Evolutionary conservation across 2,113 vertebrate species (phyloP).

Genomic region (Maccullochella peelii): DNA sequence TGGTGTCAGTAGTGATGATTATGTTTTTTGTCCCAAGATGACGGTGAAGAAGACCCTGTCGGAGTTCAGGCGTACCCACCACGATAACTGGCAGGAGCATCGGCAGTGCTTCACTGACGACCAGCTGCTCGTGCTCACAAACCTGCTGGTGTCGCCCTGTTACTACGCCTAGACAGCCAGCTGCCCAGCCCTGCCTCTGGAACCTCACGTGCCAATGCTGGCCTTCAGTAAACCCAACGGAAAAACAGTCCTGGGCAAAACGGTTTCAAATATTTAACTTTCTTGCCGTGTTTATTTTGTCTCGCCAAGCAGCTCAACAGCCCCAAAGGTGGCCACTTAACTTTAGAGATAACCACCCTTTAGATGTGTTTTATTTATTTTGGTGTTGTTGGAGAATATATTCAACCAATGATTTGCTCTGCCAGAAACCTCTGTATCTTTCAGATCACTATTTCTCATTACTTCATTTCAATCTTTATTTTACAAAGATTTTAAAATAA

Average conservation of each 20-base stretch:
- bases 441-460: background rate
- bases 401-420: background rate
- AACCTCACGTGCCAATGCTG: constrained; percentile 40
- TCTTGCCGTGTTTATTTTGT: constrained; percentile 41
- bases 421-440: background rate
- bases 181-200: constrained; percentile 44
- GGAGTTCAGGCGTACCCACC: constrained; percentile 97
- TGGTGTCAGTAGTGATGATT: background rate
- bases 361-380: background rate
- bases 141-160: constrained; percentile 96
- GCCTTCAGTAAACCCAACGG: constrained; percentile 42
- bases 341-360: constrained; percentile 18
- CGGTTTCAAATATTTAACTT: constrained; percentile 38
- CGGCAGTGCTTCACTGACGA: constrained; percentile 98
- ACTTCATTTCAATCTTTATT: too few species aligned
- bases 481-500: constrained; percentile 7
- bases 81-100: constrained; percentile 98
- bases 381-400: background rate
- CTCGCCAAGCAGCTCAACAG: constrained; percentile 42
- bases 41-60: constrained; percentile 98
- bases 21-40: constrained; percentile 84
- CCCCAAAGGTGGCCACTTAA: constrained; percentile 63
- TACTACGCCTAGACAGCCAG: constrained; percentile 89
- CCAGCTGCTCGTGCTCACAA: constrained; percentile 96
- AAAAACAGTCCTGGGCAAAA: constrained; percentile 17